phyloP scores from a whole-genome alignment of 2,888 invertebrate genomes.

The Sarcophaga rosellei region DNA sequence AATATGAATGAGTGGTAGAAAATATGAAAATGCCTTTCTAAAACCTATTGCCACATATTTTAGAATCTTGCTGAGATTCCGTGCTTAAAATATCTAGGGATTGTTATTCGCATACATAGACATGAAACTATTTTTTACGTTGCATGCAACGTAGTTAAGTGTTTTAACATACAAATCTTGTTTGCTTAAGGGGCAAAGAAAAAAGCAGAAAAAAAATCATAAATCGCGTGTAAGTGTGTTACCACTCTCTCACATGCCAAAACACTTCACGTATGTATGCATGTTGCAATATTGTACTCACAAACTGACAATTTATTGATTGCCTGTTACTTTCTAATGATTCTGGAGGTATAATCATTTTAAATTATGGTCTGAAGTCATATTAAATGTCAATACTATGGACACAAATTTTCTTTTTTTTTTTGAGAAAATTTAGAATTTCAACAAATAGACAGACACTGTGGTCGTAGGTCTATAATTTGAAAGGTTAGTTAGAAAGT shows the following conservation, averaged over 20 bases:
- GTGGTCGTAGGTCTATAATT: no score
- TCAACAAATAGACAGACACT: no score
- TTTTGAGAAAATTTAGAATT: background rate
- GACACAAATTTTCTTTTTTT: background rate
- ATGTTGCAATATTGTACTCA: constrained; percentile 32
- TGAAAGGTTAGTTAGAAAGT: no score
- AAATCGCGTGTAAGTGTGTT: constrained; percentile 54
- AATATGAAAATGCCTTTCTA: background rate
- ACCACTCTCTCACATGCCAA: background rate
- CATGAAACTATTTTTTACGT: constrained; percentile 31
- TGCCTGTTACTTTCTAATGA: constrained; percentile 65
- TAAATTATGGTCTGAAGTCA: constrained; percentile 9
- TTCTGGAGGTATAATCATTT: constrained; percentile 49
- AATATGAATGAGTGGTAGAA: background rate
- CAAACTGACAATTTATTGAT: constrained; percentile 64
- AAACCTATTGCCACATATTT: background rate
- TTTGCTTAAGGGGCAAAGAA: constrained; percentile 14
- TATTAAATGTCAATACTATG: constrained; percentile 17
- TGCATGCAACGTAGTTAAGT: constrained; percentile 45
- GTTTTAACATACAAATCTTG: constrained; percentile 12
- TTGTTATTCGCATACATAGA: background rate
- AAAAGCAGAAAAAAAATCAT: background rate
- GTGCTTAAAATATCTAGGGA: background rate
- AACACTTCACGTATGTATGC: background rate
- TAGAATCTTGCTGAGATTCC: background rate